Evolutionary conservation across 2,888 invertebrate genomes (phyloP), one percentile per base, ranked within the genome.

Genomic region (Hypercompe scribonia): DNA sequence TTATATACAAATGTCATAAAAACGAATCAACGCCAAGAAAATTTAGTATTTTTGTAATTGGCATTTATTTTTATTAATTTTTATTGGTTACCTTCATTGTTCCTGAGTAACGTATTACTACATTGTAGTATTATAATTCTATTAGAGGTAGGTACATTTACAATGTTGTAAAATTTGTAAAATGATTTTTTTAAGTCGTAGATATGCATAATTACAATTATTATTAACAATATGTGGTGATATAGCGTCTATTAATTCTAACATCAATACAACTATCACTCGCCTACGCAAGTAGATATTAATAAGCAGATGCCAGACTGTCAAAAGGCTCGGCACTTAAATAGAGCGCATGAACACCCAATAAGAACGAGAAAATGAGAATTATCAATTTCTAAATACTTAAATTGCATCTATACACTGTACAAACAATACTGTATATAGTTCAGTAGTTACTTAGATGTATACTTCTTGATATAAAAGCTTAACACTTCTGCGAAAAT

Each of bases 1-100:
- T 79, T 81, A 54, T 54, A 8, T 8, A 54, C 82, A 83, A 83
- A 79, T 80, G 81, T 81, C 81, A 79, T 80, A 85, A 78, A 85
- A 77, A 67, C 76, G 78, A 77, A 81, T 82, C 79, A 83, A 82
- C 82, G 84, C 84, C 84, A 84, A 85, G 83, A 83, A 84, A 84
- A 79, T 54, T 66, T 76, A 81, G 70, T 76, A 77, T 73, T 80
- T 75, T 73, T 73, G 77, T 78, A 75, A 80, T 80, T 77, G 75
- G 70, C 79, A 72, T 78, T 83, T 78, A 71, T 71, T 79, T 79
- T 67, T 70, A 36, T 5, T 73, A 77, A 73, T 79, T 80, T 80
- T 76, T 66, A 73, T 15, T 67, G 34, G 65, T n/a, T 76, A 76
- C 84, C 78, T 79, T 82, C 77, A 67, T 54, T 71, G 54, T 50